Evolutionary conservation across 2,113 vertebrate species (phyloP), one percentile per base, ranked within the genome.

Genomic region (Xiphophorus couchianus): DNA sequence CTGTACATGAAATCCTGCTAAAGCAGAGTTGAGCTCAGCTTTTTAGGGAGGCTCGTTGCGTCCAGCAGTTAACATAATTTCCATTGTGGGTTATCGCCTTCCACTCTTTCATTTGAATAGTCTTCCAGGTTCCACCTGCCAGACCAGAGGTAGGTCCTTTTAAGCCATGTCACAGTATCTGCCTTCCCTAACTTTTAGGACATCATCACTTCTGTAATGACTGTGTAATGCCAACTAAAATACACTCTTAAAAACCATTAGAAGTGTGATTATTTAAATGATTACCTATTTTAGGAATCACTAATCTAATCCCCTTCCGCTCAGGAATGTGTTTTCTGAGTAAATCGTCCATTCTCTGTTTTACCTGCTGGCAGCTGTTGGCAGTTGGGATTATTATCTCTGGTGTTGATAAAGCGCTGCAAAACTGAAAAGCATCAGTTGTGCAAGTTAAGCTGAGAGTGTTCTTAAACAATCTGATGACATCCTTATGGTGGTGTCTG

Each of bases 31-130:
- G 19, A 54, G 51, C 51, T 54, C 51, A 54, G 51, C 51, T 58
- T 58, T 58, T 58, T 9, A 58, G 51, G 7, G 51, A 58, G 51
- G 22, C 51, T n/a, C 0, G 11, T 29, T 28, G 6, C 19, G 17
- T 7, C 3, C 19, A 70, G 69, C 82, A 78, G 79, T 84, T 84
- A 74, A 74, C 84, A 84, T 87, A 69, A 81, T 90, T 88, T 89
- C 80, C 85, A 83, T 85, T 76, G 77, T 70, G 67, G 76, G 71
- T 89, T 89, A 90, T 87, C 88, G 28, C 66, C 63, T 67, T 33
- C 73, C 28, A 14, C 78, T 35, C 74, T 76, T 71, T 85, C 76
- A 88, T 92, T 90, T 90, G 83, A 87, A 92, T 92, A 86, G 74
- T 84, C 82, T 82, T 83, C 61, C 66, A 79, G 78, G 81, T 80